Evolutionary conservation across 2,797 vertebrate species (phyloP).

Genomic region (Labroides dimidiatus): DNA sequence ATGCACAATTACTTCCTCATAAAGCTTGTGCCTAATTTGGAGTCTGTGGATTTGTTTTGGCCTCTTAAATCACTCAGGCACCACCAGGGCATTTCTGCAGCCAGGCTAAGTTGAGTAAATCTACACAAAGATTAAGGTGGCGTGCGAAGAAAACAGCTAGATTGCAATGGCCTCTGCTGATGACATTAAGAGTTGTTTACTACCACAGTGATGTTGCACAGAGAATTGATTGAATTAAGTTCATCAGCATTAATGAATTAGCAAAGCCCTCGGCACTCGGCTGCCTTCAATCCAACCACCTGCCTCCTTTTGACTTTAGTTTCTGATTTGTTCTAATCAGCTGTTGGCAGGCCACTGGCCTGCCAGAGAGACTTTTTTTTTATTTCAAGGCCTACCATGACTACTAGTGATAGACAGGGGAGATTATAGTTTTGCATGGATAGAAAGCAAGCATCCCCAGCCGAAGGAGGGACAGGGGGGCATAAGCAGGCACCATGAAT

Average conservation of each 20-base stretch:
- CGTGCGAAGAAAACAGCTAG: slow-evolving; percentile 58
- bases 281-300: slow-evolving; percentile 33
- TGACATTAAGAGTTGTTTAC: slow-evolving; percentile 73
- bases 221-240: slow-evolving; percentile 74
- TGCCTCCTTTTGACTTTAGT: slow-evolving; percentile 57
- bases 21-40: slow-evolving; percentile 1
- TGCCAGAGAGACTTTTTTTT: slow-evolving; percentile 62
- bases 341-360: slow-evolving; percentile 56
- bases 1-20: slow-evolving; percentile 1
- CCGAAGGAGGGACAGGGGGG: slow-evolving; percentile 17
- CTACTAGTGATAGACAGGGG: slow-evolving; percentile 66
- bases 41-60: slow-evolving; percentile 44
- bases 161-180: slow-evolving; percentile 59
- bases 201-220: slow-evolving; percentile 56
- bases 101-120: slow-evolving; percentile 52
- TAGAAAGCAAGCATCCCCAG: slow-evolving; percentile 56
- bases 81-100: slow-evolving; percentile 40
- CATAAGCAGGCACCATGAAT: slow-evolving; percentile 4
- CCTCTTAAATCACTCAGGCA: slow-evolving; percentile 40
- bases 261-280: slow-evolving; percentile 55
- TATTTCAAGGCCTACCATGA: slow-evolving; percentile 59
- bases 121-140: slow-evolving; percentile 61
- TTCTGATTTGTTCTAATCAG: slow-evolving; percentile 68
- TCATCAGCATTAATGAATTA: slow-evolving; percentile 72
- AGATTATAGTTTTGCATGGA: slow-evolving; percentile 56